phyloP scores from a whole-genome alignment of 2,888 invertebrate genomes.

The Platypus cylindrus region DNA sequence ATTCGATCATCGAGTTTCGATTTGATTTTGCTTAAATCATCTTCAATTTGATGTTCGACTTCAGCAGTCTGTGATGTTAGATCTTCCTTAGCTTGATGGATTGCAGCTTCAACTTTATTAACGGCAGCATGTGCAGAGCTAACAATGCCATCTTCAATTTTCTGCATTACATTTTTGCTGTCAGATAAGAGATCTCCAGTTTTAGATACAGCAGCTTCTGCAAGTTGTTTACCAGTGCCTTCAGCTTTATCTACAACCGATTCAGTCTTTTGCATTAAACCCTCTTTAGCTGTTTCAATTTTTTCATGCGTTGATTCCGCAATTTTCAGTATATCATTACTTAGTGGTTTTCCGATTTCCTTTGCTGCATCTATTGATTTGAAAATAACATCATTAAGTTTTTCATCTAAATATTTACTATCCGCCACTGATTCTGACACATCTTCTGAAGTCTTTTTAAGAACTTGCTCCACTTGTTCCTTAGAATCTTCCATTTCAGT shows the following conservation, averaged over 20 bases:
- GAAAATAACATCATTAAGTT: not conserved
- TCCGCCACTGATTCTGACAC: no score
- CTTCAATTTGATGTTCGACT: not conserved
- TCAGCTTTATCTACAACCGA: slow-evolving; percentile 4
- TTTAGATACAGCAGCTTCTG: not conserved
- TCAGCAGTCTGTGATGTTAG: not conserved
- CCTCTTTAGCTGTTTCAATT: not conserved
- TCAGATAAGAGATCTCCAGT: slow-evolving; percentile 7
- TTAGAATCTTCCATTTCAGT: no score
- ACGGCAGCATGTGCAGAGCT: not conserved
- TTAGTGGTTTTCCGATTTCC: no score
- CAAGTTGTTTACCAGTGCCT: not conserved
- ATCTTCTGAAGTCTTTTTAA: no score
- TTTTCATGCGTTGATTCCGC: no score
- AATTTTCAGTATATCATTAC: no score
- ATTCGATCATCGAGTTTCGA: not conserved
- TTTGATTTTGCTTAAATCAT: not conserved
- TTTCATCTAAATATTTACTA: not conserved
- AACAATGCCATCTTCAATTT: not conserved
- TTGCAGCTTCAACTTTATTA: not conserved
- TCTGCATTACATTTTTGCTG: slow-evolving; percentile 12
- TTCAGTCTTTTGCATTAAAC: slow-evolving; percentile 1
- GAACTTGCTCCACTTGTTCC: no score
- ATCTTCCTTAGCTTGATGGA: not conserved
- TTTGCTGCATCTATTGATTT: no score